Percentiles rank a stretch among this genome's conserved stretches.
phyloP scores from a whole-genome alignment of 2,888 invertebrate genomes.

The Drosophila affinis region DNA sequence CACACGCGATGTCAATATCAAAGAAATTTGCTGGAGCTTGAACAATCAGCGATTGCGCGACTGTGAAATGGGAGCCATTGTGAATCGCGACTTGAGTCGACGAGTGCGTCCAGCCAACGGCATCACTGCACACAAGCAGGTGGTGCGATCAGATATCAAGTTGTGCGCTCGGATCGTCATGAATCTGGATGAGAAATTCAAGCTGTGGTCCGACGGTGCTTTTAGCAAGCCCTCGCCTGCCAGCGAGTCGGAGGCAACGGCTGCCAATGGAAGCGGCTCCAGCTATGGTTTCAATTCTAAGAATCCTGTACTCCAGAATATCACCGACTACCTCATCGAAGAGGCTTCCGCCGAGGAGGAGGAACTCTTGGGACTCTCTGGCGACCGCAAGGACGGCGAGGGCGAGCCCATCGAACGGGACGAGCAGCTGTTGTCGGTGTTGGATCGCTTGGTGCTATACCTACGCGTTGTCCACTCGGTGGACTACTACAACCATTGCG shows the following conservation, averaged over 20 bases:
- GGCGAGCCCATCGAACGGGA: constrained; percentile 88
- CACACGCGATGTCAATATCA: constrained; percentile 97
- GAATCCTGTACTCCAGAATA: constrained; percentile 97
- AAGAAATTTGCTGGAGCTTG: constrained; percentile 99
- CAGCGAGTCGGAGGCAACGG: constrained; percentile 14
- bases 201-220: constrained; percentile 87
- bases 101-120: constrained; percentile 96
- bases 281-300: constrained; percentile 89
- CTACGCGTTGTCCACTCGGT: constrained; percentile 98
- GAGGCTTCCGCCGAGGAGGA: constrained; percentile 99
- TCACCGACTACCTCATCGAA: constrained; percentile 98
- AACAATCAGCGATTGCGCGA: constrained; percentile 91
- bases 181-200: constrained; percentile 93
- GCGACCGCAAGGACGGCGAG: constrained; percentile 84
- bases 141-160: constrained; percentile 95
- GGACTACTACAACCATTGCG: constrained; percentile 99
- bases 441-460: constrained; percentile 94
- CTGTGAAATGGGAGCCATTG: constrained; percentile 89
- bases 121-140: constrained; percentile 93
- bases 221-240: background rate
- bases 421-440: constrained; percentile 88
- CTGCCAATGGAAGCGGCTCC: constrained; percentile 46
- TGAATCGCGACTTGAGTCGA: constrained; percentile 97
- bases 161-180: constrained; percentile 95
- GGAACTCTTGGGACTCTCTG: constrained; percentile 89